Evolutionary conservation across 2,888 invertebrate species (phyloP).

Genomic region (Acanthosoma haemorrhoidale): DNA sequence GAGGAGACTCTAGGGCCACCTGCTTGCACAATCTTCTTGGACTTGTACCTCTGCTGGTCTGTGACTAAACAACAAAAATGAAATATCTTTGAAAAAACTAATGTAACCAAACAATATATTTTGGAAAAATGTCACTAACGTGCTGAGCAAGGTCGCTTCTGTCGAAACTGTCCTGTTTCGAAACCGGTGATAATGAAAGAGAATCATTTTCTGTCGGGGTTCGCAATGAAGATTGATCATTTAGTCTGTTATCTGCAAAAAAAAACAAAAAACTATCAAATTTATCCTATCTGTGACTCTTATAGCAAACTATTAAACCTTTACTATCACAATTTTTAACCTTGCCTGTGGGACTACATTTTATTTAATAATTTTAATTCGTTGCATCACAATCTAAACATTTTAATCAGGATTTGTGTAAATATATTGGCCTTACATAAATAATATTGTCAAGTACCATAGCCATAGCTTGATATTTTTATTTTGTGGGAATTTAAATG

Average conservation of each 20-base stretch:
- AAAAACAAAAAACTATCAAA: too few species aligned
- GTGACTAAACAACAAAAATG: slow-evolving; percentile 3
- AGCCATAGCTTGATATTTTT: too few species aligned
- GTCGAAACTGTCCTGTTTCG: slow-evolving; percentile 50
- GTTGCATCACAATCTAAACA: too few species aligned
- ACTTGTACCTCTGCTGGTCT: slow-evolving; percentile 53
- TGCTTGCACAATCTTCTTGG: slow-evolving; percentile 64
- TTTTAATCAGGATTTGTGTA: too few species aligned
- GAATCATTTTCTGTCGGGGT: slow-evolving; percentile 41
- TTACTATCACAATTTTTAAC: too few species aligned
- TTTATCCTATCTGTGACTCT: too few species aligned
- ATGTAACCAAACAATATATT: background rate
- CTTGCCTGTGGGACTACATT: too few species aligned
- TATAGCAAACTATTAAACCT: too few species aligned
- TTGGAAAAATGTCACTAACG: slow-evolving; percentile 26
- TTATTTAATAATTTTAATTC: too few species aligned
- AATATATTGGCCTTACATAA: too few species aligned
- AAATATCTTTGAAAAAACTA: background rate
- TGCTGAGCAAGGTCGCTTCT: slow-evolving; percentile 45
- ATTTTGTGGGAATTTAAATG: too few species aligned
- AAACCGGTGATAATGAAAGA: slow-evolving; percentile 40
- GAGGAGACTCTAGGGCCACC: slow-evolving; percentile 62
- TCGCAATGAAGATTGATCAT: slow-evolving; percentile 37
- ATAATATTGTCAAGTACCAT: too few species aligned
- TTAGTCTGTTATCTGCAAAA: slow-evolving; percentile 34